Conservation (phyloP, 2,113 vertebrate genomes). For the Romanogobio albipinnatus region DNA sequence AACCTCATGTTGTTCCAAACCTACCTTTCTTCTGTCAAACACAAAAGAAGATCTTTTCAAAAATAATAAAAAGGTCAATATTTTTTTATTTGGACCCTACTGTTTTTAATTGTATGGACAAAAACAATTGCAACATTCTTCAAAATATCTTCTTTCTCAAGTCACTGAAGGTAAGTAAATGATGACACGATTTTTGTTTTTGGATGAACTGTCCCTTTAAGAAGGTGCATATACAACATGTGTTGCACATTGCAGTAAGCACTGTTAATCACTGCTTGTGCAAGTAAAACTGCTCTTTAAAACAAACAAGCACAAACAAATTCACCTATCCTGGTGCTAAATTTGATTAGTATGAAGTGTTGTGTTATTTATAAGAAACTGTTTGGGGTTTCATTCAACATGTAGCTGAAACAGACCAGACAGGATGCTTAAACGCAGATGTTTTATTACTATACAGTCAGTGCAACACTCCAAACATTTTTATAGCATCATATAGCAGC, state of each 20-base stretch:
- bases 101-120: neutral
- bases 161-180: neutral
- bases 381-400: neutral
- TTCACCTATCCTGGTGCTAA: neutral
- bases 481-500: constrained; percentile 25
- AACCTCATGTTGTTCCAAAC: neutral
- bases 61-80: neutral
- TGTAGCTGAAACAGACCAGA: constrained; percentile 9
- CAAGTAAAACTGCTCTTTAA: neutral
- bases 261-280: neutral
- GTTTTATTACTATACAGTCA: constrained; percentile 38
- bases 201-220: neutral
- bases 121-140: neutral
- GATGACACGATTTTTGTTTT: neutral
- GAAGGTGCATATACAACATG: neutral
- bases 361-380: neutral
- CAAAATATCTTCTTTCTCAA: neutral
- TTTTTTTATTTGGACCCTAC: neutral
- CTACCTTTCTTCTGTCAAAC: neutral
- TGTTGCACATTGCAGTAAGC: neutral
- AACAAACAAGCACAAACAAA: constrained; percentile 8
- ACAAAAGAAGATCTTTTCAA: neutral
- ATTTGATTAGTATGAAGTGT: neutral
- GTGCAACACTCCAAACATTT: constrained; percentile 43
- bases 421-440: constrained; percentile 21